phyloP scores from a whole-genome alignment of 2,888 invertebrate species.

The Aricia artaxerxes region DNA sequence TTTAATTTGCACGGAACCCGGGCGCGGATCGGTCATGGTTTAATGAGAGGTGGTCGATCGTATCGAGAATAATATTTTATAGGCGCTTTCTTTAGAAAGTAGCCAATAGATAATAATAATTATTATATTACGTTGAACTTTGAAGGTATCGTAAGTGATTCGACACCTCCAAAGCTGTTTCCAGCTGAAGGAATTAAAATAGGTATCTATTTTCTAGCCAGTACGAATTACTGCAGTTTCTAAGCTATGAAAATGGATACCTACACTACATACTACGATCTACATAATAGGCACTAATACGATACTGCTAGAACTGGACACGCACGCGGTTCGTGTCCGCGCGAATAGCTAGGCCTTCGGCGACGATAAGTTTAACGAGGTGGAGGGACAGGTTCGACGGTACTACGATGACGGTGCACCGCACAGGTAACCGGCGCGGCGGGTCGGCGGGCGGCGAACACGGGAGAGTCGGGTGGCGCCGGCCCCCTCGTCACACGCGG shows the following conservation, averaged over 20 bases:
- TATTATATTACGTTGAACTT: not conserved
- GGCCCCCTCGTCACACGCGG: slow-evolving; percentile 49
- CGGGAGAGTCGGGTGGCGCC: slow-evolving; percentile 41
- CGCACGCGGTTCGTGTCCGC: not conserved
- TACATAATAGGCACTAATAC: not conserved
- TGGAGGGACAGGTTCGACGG: not conserved
- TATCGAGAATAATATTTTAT: not conserved
- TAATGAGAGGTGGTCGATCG: not conserved
- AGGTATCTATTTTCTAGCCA: not conserved
- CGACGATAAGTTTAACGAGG: not conserved
- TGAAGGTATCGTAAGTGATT: not conserved
- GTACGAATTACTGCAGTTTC: not conserved
- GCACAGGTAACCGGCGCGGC: slow-evolving; percentile 16
- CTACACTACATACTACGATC: not conserved
- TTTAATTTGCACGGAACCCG: not conserved
- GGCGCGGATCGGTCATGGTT: not conserved
- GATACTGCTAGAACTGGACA: not conserved
- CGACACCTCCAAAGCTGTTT: not conserved
- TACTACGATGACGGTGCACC: not conserved
- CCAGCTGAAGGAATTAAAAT: not conserved
- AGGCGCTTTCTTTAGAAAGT: slow-evolving; percentile 11
- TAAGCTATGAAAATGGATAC: not conserved
- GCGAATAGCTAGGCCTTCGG: not conserved
- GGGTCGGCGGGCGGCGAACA: not conserved
- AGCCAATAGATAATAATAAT: not conserved